These are phyloP conservation scores for Pyxicephalus adspersus DNA, from an alignment of 2,113 vertebrate genomes.

Conservation along the genomic window DNA sequence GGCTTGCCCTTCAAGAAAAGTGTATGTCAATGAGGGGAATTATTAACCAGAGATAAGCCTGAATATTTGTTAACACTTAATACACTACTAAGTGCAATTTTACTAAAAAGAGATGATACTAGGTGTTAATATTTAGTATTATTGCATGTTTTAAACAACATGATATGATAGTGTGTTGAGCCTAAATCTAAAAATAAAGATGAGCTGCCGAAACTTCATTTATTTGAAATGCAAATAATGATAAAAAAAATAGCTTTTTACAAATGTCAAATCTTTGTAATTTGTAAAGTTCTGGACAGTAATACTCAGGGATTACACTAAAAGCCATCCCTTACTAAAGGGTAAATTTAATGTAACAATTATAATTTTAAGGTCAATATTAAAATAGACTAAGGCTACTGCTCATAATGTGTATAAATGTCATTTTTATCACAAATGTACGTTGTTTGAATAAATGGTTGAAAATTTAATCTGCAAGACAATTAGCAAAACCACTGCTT, in stretches of 20 bases:
- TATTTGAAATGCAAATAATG: conserved; percentile 34
- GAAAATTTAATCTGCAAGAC: conserved; percentile 26
- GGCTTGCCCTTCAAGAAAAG: too few relatives aligned
- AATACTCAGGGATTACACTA: conserved; percentile 40
- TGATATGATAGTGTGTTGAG: background rate
- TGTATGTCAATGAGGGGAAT: too few relatives aligned
- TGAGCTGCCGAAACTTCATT: background rate
- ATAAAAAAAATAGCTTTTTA: conserved; percentile 33
- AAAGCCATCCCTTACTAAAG: conserved; percentile 50
- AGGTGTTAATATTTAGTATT: background rate
- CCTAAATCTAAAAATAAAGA: too few relatives aligned
- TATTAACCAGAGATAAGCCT: too few relatives aligned
- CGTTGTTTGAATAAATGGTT: conserved; percentile 30
- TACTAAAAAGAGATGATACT: too few relatives aligned
- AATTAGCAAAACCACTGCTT: conserved; percentile 26
- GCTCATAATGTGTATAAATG: conserved; percentile 47
- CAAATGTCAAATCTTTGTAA: conserved; percentile 51
- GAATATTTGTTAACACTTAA: too few relatives aligned
- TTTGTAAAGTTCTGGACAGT: conserved; percentile 44
- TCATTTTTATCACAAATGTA: conserved; percentile 44
- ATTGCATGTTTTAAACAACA: background rate
- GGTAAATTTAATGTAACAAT: conserved; percentile 54
- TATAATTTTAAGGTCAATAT: conserved; percentile 53
- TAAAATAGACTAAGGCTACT: conserved; percentile 40
- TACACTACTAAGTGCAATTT: too few relatives aligned